These are phyloP conservation scores for Xanthia icteritia DNA, from an alignment of 2,888 invertebrate species.

Conservation along the genomic window DNA sequence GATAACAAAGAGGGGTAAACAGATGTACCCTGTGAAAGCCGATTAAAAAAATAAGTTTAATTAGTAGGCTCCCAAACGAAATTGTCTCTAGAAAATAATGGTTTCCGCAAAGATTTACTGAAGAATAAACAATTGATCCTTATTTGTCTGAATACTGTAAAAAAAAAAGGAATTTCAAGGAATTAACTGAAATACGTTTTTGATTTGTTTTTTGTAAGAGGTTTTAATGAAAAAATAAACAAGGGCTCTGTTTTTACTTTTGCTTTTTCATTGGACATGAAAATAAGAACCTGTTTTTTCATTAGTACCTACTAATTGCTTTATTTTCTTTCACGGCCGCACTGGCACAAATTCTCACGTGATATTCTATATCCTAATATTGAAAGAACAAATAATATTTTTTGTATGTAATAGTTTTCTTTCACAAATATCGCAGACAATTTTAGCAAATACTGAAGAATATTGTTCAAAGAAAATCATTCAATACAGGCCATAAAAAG, in stretches of 20 bases:
- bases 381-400: slow-evolving; percentile 6
- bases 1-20: slow-evolving; percentile 19
- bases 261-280: no score
- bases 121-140: slow-evolving; percentile 28
- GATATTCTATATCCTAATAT: background rate
- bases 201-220: background rate
- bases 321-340: background rate
- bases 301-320: background rate
- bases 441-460: slow-evolving; percentile 9
- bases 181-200: slow-evolving; percentile 11
- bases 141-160: slow-evolving; percentile 21
- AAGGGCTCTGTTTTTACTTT: background rate
- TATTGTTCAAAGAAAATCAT: slow-evolving; percentile 6
- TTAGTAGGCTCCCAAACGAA: slow-evolving; percentile 30
- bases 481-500: slow-evolving; percentile 24
- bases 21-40: slow-evolving; percentile 14
- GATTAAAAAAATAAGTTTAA: slow-evolving; percentile 47
- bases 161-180: slow-evolving; percentile 17
- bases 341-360: background rate
- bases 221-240: background rate
- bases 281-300: background rate
- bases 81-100: slow-evolving; percentile 29
- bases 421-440: slow-evolving; percentile 8
- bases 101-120: slow-evolving; percentile 32
- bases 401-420: background rate